Conservation (phyloP, 2,797 vertebrate genomes). For the Crocodylus rhombifer region DNA sequence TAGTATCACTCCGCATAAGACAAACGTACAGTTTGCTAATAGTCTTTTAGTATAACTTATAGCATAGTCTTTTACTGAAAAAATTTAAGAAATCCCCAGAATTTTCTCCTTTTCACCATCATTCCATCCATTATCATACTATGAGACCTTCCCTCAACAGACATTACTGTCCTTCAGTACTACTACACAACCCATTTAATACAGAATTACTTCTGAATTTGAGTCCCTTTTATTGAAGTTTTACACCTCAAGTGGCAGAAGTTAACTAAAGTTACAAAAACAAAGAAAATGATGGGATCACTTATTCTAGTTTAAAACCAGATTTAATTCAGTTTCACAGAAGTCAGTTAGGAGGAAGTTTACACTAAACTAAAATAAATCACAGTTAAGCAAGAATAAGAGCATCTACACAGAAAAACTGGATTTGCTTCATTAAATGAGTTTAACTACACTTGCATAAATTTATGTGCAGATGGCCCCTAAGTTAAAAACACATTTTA, state of each 20-base stretch:
- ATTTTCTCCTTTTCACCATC: slow-evolving; percentile 4
- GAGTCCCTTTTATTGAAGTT: neutral
- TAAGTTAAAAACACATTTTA: neutral
- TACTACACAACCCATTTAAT: neutral
- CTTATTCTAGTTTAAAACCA: neutral
- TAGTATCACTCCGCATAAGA: neutral
- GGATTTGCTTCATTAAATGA: neutral
- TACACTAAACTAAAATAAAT: neutral
- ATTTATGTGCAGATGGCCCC: neutral
- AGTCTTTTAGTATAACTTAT: neutral
- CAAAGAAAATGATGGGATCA: neutral
- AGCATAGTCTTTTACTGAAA: neutral
- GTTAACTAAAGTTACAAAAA: neutral
- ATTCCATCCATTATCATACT: neutral
- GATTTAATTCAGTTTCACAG: neutral
- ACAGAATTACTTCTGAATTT: neutral
- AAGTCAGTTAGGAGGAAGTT: neutral
- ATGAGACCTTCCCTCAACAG: neutral
- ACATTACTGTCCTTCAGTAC: neutral
- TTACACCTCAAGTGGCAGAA: neutral
- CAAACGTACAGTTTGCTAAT: neutral
- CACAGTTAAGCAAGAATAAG: neutral
- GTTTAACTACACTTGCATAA: neutral
- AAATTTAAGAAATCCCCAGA: neutral
- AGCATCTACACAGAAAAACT: neutral